Evolutionary conservation across 1,140 invertebrate species (phyloP), one percentile per base, ranked within the genome.

Genomic region (Plutomurus gul): DNA sequence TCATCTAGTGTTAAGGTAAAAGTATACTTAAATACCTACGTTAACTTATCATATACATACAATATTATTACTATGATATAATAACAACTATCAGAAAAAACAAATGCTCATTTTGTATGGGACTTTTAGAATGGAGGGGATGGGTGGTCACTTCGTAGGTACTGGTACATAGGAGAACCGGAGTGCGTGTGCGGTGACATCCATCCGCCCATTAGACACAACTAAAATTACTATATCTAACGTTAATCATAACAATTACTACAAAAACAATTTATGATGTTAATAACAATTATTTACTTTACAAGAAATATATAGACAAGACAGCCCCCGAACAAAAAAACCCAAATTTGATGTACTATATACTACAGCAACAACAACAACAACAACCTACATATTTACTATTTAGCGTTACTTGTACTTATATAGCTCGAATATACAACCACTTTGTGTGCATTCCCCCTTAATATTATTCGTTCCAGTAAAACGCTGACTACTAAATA

Each of bases 71-170:
- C 47, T 22, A 51, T 51, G 22, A 71, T 8, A 71, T 39, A 65
- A 76, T 56, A 13, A 36, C 47, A 36, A 46, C 60, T 43, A 46
- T 33, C 60, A 43, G 60, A 65, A 77, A 56, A 77, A 80, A 76
- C 72, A 80, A 80, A 80, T 80, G 78, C 78, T 80, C 78, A 80
- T 80, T 80, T 80, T 80, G 74, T 80, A 80, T 76, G 40, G 30
- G 33, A 75, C 18, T 56, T 46, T 47, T 49, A 47, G 40, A 75
- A 27, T 65, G 56, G 56, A 65, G 56, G 27, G 27, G 56, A 65
- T 65, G 56, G 56, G 36, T 65, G 56, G 16, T 65, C 56, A 65
- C 56, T 36, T 33, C 56, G 56, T 65, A 65, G 56, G 56, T 65
- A 65, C 56, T 33, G 56, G 36, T 51, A 51, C 20, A 51, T 65